Conservation (phyloP, 2,113 vertebrate species). For the Chiloscyllium plagiosum region DNA sequence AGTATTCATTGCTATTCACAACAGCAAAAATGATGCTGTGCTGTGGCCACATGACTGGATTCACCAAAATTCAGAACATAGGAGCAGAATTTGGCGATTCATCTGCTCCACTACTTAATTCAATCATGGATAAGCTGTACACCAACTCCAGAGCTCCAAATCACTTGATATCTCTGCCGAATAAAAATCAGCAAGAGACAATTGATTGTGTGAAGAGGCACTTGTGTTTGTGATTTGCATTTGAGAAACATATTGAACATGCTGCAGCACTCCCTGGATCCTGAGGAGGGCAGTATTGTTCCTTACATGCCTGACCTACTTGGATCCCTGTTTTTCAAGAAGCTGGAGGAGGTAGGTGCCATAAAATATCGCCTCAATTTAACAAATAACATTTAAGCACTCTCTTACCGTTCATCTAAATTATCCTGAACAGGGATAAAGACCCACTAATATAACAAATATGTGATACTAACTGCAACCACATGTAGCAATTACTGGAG, state of each 20-base stretch:
- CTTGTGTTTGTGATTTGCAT: neutral
- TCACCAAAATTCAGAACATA: neutral
- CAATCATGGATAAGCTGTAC: neutral
- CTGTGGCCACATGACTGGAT: neutral
- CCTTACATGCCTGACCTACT: neutral
- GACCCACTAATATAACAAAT: neutral
- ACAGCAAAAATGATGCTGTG: neutral
- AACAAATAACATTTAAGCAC: neutral
- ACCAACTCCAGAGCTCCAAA: neutral
- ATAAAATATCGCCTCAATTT: neutral
- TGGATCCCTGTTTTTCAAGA: neutral
- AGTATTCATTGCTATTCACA: neutral
- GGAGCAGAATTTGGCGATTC: neutral
- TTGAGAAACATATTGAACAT: neutral
- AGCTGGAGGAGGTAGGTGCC: neutral
- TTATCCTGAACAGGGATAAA: neutral
- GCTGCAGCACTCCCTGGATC: neutral
- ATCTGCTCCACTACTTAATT: neutral
- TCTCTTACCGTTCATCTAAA: neutral
- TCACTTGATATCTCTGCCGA: neutral
- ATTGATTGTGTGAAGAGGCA: neutral
- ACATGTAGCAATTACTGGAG: neutral
- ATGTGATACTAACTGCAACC: neutral
- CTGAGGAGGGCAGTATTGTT: slow-evolving; percentile 15
- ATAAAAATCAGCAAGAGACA: neutral